Evolutionary conservation across 2,888 invertebrate genomes (phyloP), one percentile per base, ranked within the genome.

Genomic region (Hofmannophila pseudospretella): DNA sequence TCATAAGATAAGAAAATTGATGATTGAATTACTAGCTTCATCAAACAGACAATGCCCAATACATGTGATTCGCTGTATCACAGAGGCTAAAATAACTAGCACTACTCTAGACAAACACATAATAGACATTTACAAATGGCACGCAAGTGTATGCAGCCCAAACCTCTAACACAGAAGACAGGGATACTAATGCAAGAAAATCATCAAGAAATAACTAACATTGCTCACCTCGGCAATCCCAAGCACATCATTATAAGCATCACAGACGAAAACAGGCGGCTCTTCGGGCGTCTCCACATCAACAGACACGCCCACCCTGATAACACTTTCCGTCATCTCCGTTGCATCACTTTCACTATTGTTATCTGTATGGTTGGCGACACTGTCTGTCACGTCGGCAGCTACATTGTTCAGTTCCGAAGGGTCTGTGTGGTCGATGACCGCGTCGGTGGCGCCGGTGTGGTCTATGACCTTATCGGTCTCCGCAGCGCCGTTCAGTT

Each of bases 181-280:
- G n/a, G n/a, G n/a, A n/a, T n/a, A n/a, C n/a, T n/a, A n/a, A n/a
- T n/a, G n/a, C n/a, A 3, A 2, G 11, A 30, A 22, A 30, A 13
- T 13, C 7, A 19, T 34, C 27, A 10, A 11, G 22, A 19, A 10
- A 9, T 31, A 7, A 7, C 10, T 31, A 30, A 30, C 16, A 8
- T n/a, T 14, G n/a, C 75, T 59, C 7, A 82, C 84, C 55, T 84
- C 84, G 4, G 75, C 67, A 51, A 79, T 67, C 2, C 68, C 70
- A 2, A 74, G 51, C 7, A 79, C 73, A 31, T 81, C 82, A 0
- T 68, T 61, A 39, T 76, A 81, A 0, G 70, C 58, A 27, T 75
- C 77, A 32, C 72, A 67, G 4, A 80, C 67, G 47, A 81, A 80
- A 5, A 78, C 77, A 1, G 73, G 59, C 7, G 71, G 65, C 30